phyloP scores from a whole-genome alignment of 2,797 vertebrate species.

The Acipenser ruthenus region DNA sequence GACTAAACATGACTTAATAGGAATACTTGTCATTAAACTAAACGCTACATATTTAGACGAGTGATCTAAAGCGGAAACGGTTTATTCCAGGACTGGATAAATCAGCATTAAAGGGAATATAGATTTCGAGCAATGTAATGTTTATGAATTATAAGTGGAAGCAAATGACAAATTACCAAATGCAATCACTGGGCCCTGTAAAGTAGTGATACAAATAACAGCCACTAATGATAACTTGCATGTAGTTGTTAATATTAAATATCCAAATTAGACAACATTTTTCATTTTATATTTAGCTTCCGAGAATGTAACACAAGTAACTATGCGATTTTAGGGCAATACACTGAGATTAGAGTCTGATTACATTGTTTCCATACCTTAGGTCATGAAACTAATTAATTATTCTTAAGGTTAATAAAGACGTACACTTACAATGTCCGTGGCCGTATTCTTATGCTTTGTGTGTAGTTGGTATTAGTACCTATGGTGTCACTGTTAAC shows the following conservation, averaged over 20 bases:
- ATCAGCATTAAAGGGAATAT: conserved; percentile 56
- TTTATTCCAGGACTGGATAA: conserved; percentile 53
- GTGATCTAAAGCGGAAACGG: conserved; percentile 57
- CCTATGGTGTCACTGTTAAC: too few relatives aligned
- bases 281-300: too few relatives aligned
- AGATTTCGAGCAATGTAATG: conserved; percentile 62
- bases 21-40: conserved; percentile 34
- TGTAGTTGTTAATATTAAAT: too few relatives aligned
- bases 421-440: too few relatives aligned
- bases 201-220: conserved; percentile 43
- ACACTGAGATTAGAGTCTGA: conserved; percentile 38
- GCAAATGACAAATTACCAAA: conserved; percentile 47
- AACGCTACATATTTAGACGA: conserved; percentile 52
- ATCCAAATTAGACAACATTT: too few relatives aligned
- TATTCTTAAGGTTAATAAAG: too few relatives aligned
- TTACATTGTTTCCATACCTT: conserved; percentile 30
- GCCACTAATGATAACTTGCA: conserved; percentile 56
- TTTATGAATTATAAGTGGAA: conserved; percentile 63
- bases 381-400: too few relatives aligned
- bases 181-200: conserved; percentile 44
- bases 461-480: too few relatives aligned
- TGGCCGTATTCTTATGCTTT: too few relatives aligned
- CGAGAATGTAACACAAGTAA: too few relatives aligned
- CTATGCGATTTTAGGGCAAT: too few relatives aligned
- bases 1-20: conserved; percentile 34